phyloP scores from a whole-genome alignment of 2,888 invertebrate genomes.

The Lacanobia wlatinum region DNA sequence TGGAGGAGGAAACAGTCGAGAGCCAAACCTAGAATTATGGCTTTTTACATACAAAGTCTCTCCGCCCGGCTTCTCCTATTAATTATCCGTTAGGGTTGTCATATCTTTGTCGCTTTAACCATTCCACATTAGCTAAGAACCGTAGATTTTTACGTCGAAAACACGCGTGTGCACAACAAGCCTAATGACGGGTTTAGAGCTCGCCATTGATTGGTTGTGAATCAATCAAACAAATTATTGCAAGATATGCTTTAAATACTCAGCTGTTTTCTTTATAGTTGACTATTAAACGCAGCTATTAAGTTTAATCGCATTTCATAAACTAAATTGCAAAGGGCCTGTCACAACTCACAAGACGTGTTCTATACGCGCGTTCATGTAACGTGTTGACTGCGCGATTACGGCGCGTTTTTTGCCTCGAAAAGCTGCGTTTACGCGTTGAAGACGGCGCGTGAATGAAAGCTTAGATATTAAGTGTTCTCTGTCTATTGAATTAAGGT shows the following conservation, averaged over 20 bases:
- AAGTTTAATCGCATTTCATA: not conserved
- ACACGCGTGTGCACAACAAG: too few species aligned
- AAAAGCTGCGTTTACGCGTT: not conserved
- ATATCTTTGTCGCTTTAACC: too few species aligned
- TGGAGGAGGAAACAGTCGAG: too few species aligned
- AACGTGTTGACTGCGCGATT: not conserved
- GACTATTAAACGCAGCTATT: not conserved
- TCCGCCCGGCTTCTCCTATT: too few species aligned
- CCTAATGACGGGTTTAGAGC: constrained; percentile 51
- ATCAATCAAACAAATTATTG: constrained; percentile 1
- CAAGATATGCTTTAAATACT: not conserved
- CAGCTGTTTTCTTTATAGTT: not conserved
- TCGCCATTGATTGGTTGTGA: not conserved
- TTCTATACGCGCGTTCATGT: not conserved
- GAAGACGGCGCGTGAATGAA: not conserved
- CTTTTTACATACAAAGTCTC: too few species aligned
- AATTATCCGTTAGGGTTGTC: too few species aligned
- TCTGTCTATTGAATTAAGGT: not conserved
- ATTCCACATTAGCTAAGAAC: too few species aligned
- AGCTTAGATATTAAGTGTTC: not conserved
- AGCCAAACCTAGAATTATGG: too few species aligned
- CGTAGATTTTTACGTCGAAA: not conserved
- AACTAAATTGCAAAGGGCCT: not conserved
- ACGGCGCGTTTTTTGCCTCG: not conserved
- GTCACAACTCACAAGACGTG: not conserved